Base-by-base conservation (phyloP, 2,888 invertebrate species). In the Volucella bombylans region DNA sequence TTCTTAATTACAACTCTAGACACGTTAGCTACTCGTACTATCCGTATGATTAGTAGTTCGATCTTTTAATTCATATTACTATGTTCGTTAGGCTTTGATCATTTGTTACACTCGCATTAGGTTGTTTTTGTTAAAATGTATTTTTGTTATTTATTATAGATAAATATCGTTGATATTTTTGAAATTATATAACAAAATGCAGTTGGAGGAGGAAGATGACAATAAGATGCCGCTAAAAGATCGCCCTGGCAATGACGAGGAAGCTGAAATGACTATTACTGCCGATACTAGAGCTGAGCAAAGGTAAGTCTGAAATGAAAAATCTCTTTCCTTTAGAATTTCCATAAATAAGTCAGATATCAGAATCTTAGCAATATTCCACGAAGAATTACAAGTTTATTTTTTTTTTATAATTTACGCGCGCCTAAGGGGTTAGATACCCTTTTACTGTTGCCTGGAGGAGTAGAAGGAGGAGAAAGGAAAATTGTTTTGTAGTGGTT, bases 141-240 rank as follows among this genome's bases (percentile, higher is more conserved):
- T 8, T 52, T 43, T 31, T 9, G 15, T 6, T 49, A 4, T 50
- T 43, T 23, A 14, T 79, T 79, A 18, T 54, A 72, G 73, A 31
- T 47, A 38, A 18, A 15, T 45, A 47, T 3, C 4, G 0, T 31
- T n/a, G 14, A 38, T 6, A 59, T 69, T 15, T 43, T 11, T 43
- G 47, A 49, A 4, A 15, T 49, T 55, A 55, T 39, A 8, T 14
- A 11, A 41, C 45, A 72, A 10, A 57, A 85, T 80, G 83, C 71
- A 80, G 1, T 23, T 74, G 43, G 68, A 69, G 8, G 85, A 81
- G 2, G 85, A 85, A 41, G 81, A 85, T 38, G 85, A 85, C 4
- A 85, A 85, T 38, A 85, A 85, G 52, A 72, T 85, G 76, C 85
- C 85, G 0, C 59, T 85, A 10, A 85, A 85, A 64, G 85, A 85